Conservation (phyloP, 1,140 invertebrate species). For the Ostrea denselamellosa region DNA sequence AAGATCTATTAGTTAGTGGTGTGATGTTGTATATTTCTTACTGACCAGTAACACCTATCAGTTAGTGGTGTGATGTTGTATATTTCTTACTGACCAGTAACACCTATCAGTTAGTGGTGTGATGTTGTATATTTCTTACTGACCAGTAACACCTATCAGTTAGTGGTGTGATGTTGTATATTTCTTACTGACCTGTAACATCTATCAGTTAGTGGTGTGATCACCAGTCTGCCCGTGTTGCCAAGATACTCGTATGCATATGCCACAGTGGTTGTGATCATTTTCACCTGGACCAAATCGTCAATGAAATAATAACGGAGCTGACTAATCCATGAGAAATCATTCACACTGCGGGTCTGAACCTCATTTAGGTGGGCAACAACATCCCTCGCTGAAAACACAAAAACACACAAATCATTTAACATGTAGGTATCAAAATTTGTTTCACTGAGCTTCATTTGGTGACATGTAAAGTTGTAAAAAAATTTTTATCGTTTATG, state of each 20-base stretch:
- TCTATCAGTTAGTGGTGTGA: conserved; percentile 78
- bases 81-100: conserved; percentile 69
- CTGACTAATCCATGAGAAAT: conserved; percentile 79
- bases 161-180: conserved; percentile 78
- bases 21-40: conserved; percentile 71
- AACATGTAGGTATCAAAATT: background rate
- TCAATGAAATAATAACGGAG: conserved; percentile 77
- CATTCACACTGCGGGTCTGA: conserved; percentile 66
- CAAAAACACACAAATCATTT: background rate
- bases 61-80: conserved; percentile 79
- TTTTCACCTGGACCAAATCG: conserved; percentile 67
- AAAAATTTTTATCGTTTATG: too few relatives aligned
- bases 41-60: conserved; percentile 77
- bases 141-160: conserved; percentile 79
- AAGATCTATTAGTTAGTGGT: conserved; percentile 78
- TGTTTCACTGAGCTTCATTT: too few relatives aligned
- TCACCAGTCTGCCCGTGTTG: conserved; percentile 76
- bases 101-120: conserved; percentile 79
- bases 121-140: conserved; percentile 62
- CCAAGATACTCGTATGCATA: conserved; percentile 79
- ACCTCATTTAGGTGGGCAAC: conserved; percentile 79
- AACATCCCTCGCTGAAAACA: conserved; percentile 87
- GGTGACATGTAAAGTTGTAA: too few relatives aligned
- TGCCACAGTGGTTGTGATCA: conserved; percentile 78
- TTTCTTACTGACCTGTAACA: conserved; percentile 73